Conservation (phyloP, 1,140 invertebrate species). For the Centruroides vittatus region DNA sequence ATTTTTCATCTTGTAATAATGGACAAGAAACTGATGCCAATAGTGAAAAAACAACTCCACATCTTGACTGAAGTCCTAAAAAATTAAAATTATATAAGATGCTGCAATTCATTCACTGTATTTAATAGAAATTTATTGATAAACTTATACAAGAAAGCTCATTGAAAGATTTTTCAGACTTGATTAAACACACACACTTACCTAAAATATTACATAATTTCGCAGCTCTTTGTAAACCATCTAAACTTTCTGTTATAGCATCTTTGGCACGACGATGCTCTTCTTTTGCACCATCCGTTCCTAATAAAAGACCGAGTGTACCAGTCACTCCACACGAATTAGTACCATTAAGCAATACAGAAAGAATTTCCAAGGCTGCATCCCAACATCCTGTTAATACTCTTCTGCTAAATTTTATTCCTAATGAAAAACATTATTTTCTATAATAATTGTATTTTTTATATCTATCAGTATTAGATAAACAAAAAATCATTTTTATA, state of each 20-base stretch:
- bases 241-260: constrained; percentile 67
- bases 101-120: no score
- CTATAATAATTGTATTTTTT: no score
- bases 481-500: no score
- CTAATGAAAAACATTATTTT: constrained; percentile 20
- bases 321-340: constrained; percentile 35
- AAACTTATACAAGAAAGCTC: no score
- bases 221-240: constrained; percentile 61
- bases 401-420: constrained; percentile 33
- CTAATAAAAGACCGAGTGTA: constrained; percentile 31
- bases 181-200: constrained; percentile 24
- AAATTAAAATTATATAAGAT: constrained; percentile 2
- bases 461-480: no score
- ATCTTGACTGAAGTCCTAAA: constrained; percentile 60
- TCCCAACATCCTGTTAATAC: constrained; percentile 85
- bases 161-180: no score
- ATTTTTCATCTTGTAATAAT: constrained; percentile 30
- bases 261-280: constrained; percentile 37
- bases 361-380: constrained; percentile 71
- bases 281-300: constrained; percentile 32
- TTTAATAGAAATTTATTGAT: no score
- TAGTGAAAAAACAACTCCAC: constrained; percentile 52
- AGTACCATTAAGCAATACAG: constrained; percentile 49
- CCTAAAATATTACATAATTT: constrained; percentile 44
- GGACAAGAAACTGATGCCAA: constrained; percentile 55